A percentile compares a stretch with the other conserved stretches of the same genome.
These are phyloP conservation scores for Lordiphosa collinella DNA, from an alignment of 1,140 invertebrate species.

Conservation along the genomic window DNA sequence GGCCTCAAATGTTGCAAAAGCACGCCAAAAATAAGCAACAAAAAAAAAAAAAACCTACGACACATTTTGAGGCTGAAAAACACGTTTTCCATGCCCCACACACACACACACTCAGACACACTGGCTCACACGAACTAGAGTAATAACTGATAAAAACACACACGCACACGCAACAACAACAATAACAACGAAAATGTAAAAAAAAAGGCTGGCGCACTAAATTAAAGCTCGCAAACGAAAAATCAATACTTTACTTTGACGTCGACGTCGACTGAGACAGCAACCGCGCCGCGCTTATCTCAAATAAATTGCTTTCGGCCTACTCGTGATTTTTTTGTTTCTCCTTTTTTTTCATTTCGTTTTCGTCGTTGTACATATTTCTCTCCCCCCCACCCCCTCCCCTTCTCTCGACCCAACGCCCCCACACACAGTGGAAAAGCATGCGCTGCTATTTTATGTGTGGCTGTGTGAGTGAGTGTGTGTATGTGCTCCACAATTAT, in stretches of 20 bases:
- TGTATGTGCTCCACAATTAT: constrained; percentile 65
- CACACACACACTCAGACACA: constrained; percentile 17
- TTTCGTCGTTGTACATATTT: constrained; percentile 51
- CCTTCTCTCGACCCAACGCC: constrained; percentile 12
- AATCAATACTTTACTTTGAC: constrained; percentile 68
- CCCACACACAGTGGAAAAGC: constrained; percentile 32
- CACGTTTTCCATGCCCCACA: constrained; percentile 50
- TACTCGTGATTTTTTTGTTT: constrained; percentile 67
- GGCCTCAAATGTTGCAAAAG: constrained; percentile 5
- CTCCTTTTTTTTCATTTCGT: constrained; percentile 28
- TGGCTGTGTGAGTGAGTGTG: constrained; percentile 14
- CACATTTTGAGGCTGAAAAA: constrained; percentile 53
- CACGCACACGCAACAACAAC: constrained; percentile 15
- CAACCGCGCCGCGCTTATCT: constrained; percentile 48
- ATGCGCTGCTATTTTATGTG: constrained; percentile 42
- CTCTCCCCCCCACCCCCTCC: neutral
- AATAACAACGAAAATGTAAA: constrained; percentile 9
- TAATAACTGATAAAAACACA: constrained; percentile 57
- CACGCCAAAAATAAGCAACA: constrained; percentile 3
- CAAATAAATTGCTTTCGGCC: constrained; percentile 77
- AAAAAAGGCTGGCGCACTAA: constrained; percentile 48
- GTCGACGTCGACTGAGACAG: constrained; percentile 23
- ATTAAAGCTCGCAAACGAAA: constrained; percentile 71
- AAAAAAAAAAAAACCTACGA: constrained; percentile 42
- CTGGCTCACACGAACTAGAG: constrained; percentile 21